A percentile compares a stretch with the other conserved stretches of the same genome.
These are phyloP conservation scores for Corvus hawaiiensis DNA, from an alignment of 2,113 vertebrate species.

Conservation along the genomic window DNA sequence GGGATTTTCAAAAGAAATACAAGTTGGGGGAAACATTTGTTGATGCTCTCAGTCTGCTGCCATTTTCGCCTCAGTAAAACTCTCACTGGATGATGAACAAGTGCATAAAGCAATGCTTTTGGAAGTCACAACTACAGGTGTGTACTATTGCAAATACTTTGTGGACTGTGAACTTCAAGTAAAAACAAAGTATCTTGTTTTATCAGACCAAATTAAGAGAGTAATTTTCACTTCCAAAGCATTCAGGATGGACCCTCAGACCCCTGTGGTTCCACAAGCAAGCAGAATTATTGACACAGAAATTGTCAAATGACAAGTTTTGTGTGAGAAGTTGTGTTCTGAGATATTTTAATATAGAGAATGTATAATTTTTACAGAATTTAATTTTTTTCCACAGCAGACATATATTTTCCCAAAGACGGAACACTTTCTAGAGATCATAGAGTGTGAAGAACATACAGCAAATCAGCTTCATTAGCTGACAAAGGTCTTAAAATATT, in stretches of 20 bases:
- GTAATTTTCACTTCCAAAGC: neutral
- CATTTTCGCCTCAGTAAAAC: neutral
- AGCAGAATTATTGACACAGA: neutral
- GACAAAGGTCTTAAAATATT: neutral
- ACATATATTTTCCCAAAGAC: neutral
- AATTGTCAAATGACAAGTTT: neutral
- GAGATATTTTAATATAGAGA: neutral
- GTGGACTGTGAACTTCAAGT: neutral
- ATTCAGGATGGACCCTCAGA: neutral
- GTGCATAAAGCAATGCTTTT: neutral
- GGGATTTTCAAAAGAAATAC: neutral
- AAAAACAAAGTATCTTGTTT: neutral
- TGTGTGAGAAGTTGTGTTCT: neutral
- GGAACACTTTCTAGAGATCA: neutral
- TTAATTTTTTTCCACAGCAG: neutral
- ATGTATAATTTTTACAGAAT: neutral
- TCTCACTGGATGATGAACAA: neutral
- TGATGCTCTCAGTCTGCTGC: neutral
- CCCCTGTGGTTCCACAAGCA: neutral
- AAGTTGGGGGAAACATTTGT: neutral
- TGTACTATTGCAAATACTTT: neutral
- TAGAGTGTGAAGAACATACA: neutral
- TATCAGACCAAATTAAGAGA: neutral
- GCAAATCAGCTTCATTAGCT: neutral
- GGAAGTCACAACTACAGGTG: neutral